A percentile compares a stretch with the other conserved stretches of the same genome.
phyloP scores from a whole-genome alignment of 1,140 invertebrate genomes.

The Pogonomyrmex barbatus region DNA sequence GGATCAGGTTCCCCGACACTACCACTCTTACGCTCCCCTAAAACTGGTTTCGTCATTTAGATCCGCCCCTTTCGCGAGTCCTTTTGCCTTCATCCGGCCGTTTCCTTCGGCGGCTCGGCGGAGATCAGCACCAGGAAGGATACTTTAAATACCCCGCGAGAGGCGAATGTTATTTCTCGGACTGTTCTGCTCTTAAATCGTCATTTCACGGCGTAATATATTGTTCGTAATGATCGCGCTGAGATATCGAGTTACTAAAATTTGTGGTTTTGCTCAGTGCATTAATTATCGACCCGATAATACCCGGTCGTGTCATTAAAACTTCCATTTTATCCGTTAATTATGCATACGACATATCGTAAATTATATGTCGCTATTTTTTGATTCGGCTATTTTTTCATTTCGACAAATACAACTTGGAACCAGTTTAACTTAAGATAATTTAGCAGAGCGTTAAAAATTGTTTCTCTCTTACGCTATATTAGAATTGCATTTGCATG shows the following conservation, averaged over 20 bases:
- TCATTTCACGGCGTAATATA: conserved; percentile 33
- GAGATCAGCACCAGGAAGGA: conserved; percentile 39
- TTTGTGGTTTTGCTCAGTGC: neutral
- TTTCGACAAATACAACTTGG: neutral
- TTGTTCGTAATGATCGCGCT: conserved; percentile 11
- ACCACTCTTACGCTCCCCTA: conserved; percentile 78
- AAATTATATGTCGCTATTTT: neutral
- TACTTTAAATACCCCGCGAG: conserved; percentile 70
- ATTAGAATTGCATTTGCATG: neutral
- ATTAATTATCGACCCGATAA: conserved; percentile 8
- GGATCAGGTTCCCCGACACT: conserved; percentile 69
- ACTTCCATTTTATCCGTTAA: conserved; percentile 3
- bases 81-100: conserved; percentile 50
- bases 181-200: neutral
- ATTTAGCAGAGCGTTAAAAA: neutral
- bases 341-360: neutral
- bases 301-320: neutral
- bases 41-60: conserved; percentile 77
- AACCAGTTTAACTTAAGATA: neutral
- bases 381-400: neutral
- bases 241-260: conserved; percentile 17
- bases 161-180: neutral
- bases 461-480: neutral
- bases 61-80: conserved; percentile 68
- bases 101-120: conserved; percentile 37